A percentile compares a stretch with the other conserved stretches of the same genome.
phyloP scores from a whole-genome alignment of 1,140 invertebrate genomes.

The Heliothis subflexa region DNA sequence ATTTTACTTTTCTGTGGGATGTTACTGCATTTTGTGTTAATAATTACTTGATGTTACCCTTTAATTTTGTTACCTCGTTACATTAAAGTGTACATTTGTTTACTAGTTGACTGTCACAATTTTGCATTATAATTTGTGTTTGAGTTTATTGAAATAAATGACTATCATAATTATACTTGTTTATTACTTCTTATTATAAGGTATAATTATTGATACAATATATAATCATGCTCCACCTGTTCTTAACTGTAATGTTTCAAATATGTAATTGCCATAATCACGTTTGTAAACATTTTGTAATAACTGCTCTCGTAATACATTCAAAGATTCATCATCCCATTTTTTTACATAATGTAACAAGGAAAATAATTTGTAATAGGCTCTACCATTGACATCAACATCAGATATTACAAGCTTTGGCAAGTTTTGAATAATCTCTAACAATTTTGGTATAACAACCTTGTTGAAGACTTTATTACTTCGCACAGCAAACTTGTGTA shows the following conservation, averaged over 20 bases:
- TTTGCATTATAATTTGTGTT: constrained; percentile 53
- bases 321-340: constrained; percentile 79
- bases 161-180: constrained; percentile 42
- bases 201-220: not conserved
- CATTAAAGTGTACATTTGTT: constrained; percentile 28
- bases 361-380: constrained; percentile 78
- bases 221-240: constrained; percentile 57
- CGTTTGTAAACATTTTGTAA: constrained; percentile 70
- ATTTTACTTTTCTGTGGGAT: constrained; percentile 22
- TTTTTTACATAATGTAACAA: constrained; percentile 80
- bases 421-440: constrained; percentile 79
- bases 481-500: constrained; percentile 80
- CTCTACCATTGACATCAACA: constrained; percentile 56
- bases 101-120: constrained; percentile 49
- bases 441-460: constrained; percentile 74
- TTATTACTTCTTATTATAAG: constrained; percentile 35
- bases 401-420: constrained; percentile 76
- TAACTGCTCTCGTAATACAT: constrained; percentile 80
- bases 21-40: constrained; percentile 41
- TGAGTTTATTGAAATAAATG: constrained; percentile 60
- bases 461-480: constrained; percentile 78
- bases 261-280: constrained; percentile 75
- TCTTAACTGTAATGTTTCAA: constrained; percentile 73
- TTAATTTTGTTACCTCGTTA: constrained; percentile 49
- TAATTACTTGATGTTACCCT: constrained; percentile 32